Percentiles rank a stretch among this genome's conserved stretches.
Conservation (phyloP, 2,888 invertebrate genomes). For the Julus scanicus region DNA sequence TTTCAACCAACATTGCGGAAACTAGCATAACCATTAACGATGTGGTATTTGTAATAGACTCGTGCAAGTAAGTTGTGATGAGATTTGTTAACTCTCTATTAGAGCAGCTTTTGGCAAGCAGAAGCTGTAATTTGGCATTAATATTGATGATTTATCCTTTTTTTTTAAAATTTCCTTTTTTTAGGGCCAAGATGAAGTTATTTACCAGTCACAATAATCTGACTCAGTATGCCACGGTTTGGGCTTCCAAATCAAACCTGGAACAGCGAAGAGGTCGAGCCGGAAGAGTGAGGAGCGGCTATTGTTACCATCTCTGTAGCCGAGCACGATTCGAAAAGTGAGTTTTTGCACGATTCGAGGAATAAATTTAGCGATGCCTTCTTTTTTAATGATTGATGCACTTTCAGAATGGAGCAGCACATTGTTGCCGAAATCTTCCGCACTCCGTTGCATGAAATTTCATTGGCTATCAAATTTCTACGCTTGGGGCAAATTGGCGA, state of each 20-base stretch:
- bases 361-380: neutral
- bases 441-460: slow-evolving; percentile 94
- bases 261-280: slow-evolving; percentile 96
- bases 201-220: slow-evolving; percentile 99
- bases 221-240: slow-evolving; percentile 96
- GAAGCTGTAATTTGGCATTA: slow-evolving; percentile 13
- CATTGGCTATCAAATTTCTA: slow-evolving; percentile 89
- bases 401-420: slow-evolving; percentile 73
- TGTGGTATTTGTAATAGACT: slow-evolving; percentile 97
- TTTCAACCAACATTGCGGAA: slow-evolving; percentile 98
- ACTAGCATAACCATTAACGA: slow-evolving; percentile 98
- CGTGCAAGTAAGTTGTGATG: slow-evolving; percentile 76
- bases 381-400: neutral
- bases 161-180: slow-evolving; percentile 56
- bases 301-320: slow-evolving; percentile 91
- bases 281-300: slow-evolving; percentile 92
- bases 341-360: slow-evolving; percentile 58
- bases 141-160: neutral
- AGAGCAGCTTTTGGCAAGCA: slow-evolving; percentile 40
- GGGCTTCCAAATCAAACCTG: slow-evolving; percentile 90
- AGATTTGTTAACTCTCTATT: neutral
- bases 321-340: slow-evolving; percentile 66
- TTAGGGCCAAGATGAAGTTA: slow-evolving; percentile 89
- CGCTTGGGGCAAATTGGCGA: slow-evolving; percentile 91
- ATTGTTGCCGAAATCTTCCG: slow-evolving; percentile 98